Percentiles rank a stretch among this genome's conserved stretches.
Conservation (phyloP, 2,888 invertebrate genomes). For the Amorpha juglandis region DNA sequence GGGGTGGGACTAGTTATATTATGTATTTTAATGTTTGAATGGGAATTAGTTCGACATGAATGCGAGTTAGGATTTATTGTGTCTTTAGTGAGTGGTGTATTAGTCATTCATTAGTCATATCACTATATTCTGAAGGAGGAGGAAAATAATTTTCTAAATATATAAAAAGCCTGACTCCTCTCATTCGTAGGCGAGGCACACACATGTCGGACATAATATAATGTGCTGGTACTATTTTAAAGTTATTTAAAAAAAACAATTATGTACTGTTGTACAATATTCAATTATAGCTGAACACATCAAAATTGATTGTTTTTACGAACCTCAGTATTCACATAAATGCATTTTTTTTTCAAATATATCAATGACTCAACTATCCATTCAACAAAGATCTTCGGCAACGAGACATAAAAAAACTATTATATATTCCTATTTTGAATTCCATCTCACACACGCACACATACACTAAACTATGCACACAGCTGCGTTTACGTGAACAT, state of each 20-base stretch:
- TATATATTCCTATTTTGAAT: conserved; percentile 16
- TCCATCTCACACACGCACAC: conserved; percentile 46
- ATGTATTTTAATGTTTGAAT: not conserved
- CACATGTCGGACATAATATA: no score
- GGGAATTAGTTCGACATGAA: not conserved
- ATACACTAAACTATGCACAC: conserved; percentile 74
- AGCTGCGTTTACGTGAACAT: conserved; percentile 47
- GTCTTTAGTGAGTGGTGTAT: not conserved
- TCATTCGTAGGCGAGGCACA: no score
- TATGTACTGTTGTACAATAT: not conserved
- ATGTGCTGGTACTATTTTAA: no score
- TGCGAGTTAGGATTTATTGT: not conserved
- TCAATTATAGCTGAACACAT: not conserved
- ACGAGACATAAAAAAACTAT: not conserved
- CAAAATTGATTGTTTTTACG: not conserved
- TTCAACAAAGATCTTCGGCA: not conserved
- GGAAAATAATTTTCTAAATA: no score
- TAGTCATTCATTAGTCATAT: not conserved
- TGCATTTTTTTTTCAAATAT: no score
- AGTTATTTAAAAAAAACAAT: no score
- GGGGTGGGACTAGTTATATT: not conserved
- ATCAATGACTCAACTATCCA: no score
- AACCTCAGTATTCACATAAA: not conserved
- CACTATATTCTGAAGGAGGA: not conserved
- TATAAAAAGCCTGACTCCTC: no score